Conservation (phyloP, 2,797 vertebrate genomes). For the Hydrophis major region DNA sequence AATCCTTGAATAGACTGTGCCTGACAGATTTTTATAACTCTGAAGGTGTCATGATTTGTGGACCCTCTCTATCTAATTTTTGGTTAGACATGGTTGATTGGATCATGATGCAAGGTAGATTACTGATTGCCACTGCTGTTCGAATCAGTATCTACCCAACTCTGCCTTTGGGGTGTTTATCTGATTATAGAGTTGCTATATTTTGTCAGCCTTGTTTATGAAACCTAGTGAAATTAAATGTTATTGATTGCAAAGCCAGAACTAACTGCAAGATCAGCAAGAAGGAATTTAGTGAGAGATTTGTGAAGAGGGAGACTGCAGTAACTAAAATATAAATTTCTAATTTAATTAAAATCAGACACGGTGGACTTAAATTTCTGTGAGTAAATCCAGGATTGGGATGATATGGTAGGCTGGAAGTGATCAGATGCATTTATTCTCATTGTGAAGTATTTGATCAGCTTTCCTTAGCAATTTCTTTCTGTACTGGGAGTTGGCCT, state of each 20-base stretch:
- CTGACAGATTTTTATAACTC: slow-evolving; percentile 11
- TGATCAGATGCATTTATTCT: neutral
- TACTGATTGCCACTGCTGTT: neutral
- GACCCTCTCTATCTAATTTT: slow-evolving; percentile 32
- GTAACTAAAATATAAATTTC: neutral
- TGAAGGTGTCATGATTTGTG: slow-evolving; percentile 23
- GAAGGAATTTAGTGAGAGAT: slow-evolving; percentile 22
- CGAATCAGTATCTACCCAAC: slow-evolving; percentile 1
- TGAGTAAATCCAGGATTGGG: neutral
- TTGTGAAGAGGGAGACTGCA: slow-evolving; percentile 6
- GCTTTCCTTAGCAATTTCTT: neutral
- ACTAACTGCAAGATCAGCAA: slow-evolving; percentile 23
- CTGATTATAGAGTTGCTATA: slow-evolving; percentile 11
- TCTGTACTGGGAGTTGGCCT: neutral
- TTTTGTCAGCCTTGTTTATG: slow-evolving; percentile 11
- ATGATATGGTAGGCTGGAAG: neutral
- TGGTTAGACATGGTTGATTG: neutral
- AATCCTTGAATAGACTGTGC: slow-evolving; percentile 17
- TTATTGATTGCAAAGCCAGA: neutral
- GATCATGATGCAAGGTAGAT: slow-evolving; percentile 18
- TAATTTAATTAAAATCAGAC: neutral
- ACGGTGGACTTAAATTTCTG: neutral
- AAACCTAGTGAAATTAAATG: slow-evolving; percentile 33
- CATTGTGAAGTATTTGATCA: neutral
- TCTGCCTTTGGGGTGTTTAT: neutral